Base-by-base conservation (phyloP, 2,888 invertebrate species). In the Conistra vaccinii region DNA sequence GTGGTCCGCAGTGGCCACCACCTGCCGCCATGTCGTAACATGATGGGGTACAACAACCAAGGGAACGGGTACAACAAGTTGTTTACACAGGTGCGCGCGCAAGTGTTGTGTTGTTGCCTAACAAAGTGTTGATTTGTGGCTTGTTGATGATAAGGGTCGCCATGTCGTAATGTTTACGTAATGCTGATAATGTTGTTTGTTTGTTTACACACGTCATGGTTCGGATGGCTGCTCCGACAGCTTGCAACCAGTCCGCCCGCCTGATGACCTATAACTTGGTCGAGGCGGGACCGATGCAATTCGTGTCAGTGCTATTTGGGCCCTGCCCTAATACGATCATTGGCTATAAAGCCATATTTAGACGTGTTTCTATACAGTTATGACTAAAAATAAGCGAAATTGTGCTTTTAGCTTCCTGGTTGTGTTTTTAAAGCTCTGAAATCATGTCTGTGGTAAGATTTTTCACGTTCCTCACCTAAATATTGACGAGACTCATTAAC, bases 41-140 rank as follows among this genome's bases (percentile, higher is more conserved):
- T 98, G 97, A 98, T 98, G 97, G 97, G 97, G 90, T 98, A 98
- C 97, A 97, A 97, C 96, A 97, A 97, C 96, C 97, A 97, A 94
- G 97, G 97, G 94, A 97, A 98, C 93, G 98, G 98, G 93, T 98
- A 98, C 97, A 98, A 98, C 97, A 98, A 98, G 97, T 97, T 98
- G 93, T 98, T 98, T 92, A 98, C 98, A 80, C 98, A 98, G 98
- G 98, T 98, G 93, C 93, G 94, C 88, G 89, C 88, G 90, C 89
- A 87, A 73, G 76, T 87, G 85, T 86, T 81, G 86, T 84, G 80
- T 86, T 86, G 85, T 85, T 85, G 81, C 69, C 69, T 86, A 72
- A 69, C 76, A 77, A 73, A 77, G 82, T 83, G 83, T 81, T 86
- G 79, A 76, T 84, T 79, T 81, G 81, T 81, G 78, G 70, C 72